Evolutionary conservation across 2,888 invertebrate genomes (phyloP).

Genomic region (Sisyra nigra): DNA sequence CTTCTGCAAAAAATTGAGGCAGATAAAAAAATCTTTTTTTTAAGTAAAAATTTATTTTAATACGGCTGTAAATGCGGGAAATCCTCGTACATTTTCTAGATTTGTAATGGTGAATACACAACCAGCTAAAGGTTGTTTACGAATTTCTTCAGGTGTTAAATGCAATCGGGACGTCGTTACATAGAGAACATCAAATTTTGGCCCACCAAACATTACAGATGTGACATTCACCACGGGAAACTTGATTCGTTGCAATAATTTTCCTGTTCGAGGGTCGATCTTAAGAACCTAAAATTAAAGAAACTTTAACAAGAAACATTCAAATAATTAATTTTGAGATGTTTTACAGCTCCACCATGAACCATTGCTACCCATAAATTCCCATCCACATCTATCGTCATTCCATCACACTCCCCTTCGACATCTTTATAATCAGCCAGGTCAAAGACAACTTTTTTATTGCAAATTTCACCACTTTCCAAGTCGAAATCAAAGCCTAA

Average conservation of each 20-base stretch:
- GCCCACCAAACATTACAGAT: constrained; percentile 47
- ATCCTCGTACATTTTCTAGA: constrained; percentile 22
- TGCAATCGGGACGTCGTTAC: constrained; percentile 36
- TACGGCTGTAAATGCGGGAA: constrained; percentile 14
- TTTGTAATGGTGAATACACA: constrained; percentile 26
- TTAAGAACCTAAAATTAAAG: too few species aligned
- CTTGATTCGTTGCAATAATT: constrained; percentile 28
- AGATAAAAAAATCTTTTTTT: too few species aligned
- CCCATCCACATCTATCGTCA: constrained; percentile 64
- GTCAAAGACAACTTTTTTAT: constrained; percentile 39
- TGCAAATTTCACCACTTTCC: constrained; percentile 39
- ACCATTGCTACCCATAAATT: constrained; percentile 62
- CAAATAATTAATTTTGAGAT: too few species aligned
- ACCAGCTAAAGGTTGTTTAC: constrained; percentile 30
- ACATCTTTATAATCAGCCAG: constrained; percentile 35
- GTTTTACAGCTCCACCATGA: constrained; percentile 46
- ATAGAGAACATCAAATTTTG: constrained; percentile 38
- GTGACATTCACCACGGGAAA: constrained; percentile 40
- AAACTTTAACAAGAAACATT: too few species aligned
- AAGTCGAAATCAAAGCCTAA: constrained; percentile 54
- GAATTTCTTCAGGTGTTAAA: constrained; percentile 22
- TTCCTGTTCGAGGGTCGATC: constrained; percentile 28
- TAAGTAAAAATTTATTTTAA: too few species aligned
- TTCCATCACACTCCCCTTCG: constrained; percentile 46
- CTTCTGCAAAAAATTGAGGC: too few species aligned